These are phyloP conservation scores for Eubucco bourcierii DNA, from an alignment of 2,113 vertebrate genomes.

Conservation along the genomic window DNA sequence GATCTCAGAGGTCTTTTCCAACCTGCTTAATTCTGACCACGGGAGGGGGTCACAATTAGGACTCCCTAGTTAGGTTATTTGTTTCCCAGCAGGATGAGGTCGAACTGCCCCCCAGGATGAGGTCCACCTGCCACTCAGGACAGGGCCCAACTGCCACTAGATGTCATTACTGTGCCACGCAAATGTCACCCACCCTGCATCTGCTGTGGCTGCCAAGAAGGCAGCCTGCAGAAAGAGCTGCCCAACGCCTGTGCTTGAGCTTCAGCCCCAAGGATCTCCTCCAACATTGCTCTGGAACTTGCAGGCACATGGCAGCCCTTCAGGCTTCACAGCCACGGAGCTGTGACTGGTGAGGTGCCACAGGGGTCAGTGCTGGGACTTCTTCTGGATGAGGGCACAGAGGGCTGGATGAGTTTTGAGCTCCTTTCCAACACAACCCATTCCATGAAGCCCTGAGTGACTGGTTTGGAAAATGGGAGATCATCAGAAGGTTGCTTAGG, in stretches of 20 bases:
- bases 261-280: neutral
- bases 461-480: too few species aligned
- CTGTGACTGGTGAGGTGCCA: too few species aligned
- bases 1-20: too few species aligned
- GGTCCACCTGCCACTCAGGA: neutral
- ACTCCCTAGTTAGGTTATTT: neutral
- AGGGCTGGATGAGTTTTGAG: too few species aligned
- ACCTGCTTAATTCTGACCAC: too few species aligned
- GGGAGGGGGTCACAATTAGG: neutral
- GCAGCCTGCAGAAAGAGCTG: neutral
- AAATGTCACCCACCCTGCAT: neutral
- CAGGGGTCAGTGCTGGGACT: too few species aligned
- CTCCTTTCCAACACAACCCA: too few species aligned
- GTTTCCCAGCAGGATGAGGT: neutral
- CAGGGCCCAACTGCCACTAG: conserved; percentile 52
- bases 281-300: neutral
- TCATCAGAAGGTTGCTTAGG: too few species aligned
- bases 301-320: neutral
- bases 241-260: neutral
- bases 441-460: too few species aligned
- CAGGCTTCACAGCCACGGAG: neutral
- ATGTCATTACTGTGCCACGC: conserved; percentile 65
- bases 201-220: conserved; percentile 73
- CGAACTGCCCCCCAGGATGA: too few species aligned
- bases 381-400: too few species aligned